Evolutionary conservation across 2,888 invertebrate genomes (phyloP), one percentile per base, ranked within the genome.

Genomic region (Calliphora vomitoria): DNA sequence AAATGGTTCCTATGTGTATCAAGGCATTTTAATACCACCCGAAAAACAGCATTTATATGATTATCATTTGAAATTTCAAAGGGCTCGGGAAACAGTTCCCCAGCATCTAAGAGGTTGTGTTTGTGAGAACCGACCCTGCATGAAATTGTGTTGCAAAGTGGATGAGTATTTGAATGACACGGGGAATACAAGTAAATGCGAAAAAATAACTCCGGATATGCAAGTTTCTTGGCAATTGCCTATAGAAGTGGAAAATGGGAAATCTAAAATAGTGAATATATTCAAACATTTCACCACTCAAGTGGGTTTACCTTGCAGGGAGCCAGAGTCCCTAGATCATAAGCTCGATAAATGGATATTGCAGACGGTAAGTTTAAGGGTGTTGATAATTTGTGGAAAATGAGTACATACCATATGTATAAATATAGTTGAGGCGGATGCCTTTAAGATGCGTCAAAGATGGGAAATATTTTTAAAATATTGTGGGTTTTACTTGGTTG

Each of bases 71-170:
- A 84, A 85, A 8, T 71, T 89, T 38, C 20, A 83, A 1, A n/a
- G 60, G 0, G 64, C 20, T 1, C 83, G 80, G 10, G 13, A 69
- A 55, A 64, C 76, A 1, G 58, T 82, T 4, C 11, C 76, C 8
- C 68, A 6, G 3, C 90, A 91, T 84, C 41, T 90, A 2, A 89
- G 91, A 6, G 92, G 93, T 8, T 93, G 93, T 72, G 83, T 91
- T 8, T 92, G 92, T 81, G 50, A 87, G 8, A 8, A 89, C 8
- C n/a, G 89, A 4, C 68, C 85, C 18, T 92, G 92, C 72, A 85
- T 91, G 0, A 89, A 91, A 47, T 90, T 91, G 47, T 92, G 92
- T 71, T 92, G 92, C 69, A 71, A 86, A 25, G 72, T 81, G 10
- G 71, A 69, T 25, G 38, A 82, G 25, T 71, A 75, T 11, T 71